Base-by-base conservation (phyloP, 2,888 invertebrate genomes). In the Aproaerema taeniolella region DNA sequence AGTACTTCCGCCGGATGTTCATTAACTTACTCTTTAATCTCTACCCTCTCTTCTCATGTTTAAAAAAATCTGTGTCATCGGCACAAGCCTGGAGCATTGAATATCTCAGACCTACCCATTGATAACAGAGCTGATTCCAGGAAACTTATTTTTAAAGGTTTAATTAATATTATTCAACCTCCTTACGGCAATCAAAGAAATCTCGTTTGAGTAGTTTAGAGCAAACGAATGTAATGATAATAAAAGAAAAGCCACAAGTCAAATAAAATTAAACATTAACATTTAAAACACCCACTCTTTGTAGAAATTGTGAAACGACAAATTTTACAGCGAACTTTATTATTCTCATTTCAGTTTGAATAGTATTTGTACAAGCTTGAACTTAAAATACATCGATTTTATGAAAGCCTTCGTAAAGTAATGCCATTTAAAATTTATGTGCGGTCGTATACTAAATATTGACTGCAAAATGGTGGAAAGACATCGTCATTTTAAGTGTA, bases 41-140 rank as follows among this genome's bases (percentile, higher is more conserved):
- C 39, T 46, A 42, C 43, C 49, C 43, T 52, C 47, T 49, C 50
- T 52, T 55, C 8, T 56, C 49, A 50, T 61, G 57, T 66, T 67
- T 58, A n/a, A 50, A 42, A 43, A 42, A 41, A 41, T 41, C 41
- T 44, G 42, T 28, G 28, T 35, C 35, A 25, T 28, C 35, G 16
- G 10, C 16, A 28, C 11, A n/a, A 9, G n/a, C 20, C 20, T 6
- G 7, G 2, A 26, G 26, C 35, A 43, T 52, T 47, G 48, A 53
- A 55, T 47, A 40, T 46, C 42, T 17, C 32, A 42, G 54, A 58
- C 54, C n/a, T n/a, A n/a, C n/a, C n/a, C n/a, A n/a, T n/a, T n/a
- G n/a, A n/a, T n/a, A n/a, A n/a, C n/a, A n/a, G n/a, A 38, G 32
- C 41, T 47, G 42, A 50, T 60, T 59, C 53, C 38, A 29, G 49